Percentiles rank a stretch among this genome's conserved stretches.
Evolutionary conservation across 2,888 invertebrate species (phyloP).

Genomic region (Choreutis nemorana): DNA sequence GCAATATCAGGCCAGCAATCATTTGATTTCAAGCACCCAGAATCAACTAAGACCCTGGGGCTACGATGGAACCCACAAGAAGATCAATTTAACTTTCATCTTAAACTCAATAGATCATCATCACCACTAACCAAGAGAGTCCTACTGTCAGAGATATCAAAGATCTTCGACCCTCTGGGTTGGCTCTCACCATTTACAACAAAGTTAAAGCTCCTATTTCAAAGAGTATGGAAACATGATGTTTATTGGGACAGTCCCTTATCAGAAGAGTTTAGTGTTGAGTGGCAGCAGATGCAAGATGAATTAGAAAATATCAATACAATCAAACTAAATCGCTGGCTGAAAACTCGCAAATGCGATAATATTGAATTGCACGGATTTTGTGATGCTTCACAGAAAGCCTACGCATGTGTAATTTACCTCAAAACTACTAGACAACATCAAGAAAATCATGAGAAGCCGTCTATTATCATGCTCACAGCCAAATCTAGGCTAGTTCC

Average conservation of each 20-base stretch:
- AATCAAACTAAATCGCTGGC: not conserved
- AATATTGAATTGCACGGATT: conserved; percentile 1
- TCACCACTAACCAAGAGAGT: conserved; percentile 7
- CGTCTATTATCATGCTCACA: not conserved
- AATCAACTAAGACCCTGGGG: not conserved
- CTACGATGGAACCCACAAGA: not conserved
- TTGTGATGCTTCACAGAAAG: conserved; percentile 2
- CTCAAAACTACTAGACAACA: not conserved
- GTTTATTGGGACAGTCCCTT: not conserved
- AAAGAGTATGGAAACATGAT: conserved; percentile 4
- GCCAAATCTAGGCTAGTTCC: conserved; percentile 2
- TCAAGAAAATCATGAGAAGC: not conserved
- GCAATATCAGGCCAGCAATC: not conserved
- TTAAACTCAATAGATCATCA: not conserved
- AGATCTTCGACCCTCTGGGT: conserved; percentile 12
- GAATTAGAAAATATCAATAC: no score
- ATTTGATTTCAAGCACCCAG: not conserved
- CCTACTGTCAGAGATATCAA: conserved; percentile 10
- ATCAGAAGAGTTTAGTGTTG: not conserved
- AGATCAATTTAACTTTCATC: not conserved
- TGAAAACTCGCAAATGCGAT: not conserved
- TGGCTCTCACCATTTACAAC: conserved; percentile 10
- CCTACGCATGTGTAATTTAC: not conserved
- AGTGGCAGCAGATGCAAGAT: no score
- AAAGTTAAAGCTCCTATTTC: conserved; percentile 10